These are phyloP conservation scores for Argopecten irradians DNA, from an alignment of 1,140 invertebrate species.

Conservation along the genomic window DNA sequence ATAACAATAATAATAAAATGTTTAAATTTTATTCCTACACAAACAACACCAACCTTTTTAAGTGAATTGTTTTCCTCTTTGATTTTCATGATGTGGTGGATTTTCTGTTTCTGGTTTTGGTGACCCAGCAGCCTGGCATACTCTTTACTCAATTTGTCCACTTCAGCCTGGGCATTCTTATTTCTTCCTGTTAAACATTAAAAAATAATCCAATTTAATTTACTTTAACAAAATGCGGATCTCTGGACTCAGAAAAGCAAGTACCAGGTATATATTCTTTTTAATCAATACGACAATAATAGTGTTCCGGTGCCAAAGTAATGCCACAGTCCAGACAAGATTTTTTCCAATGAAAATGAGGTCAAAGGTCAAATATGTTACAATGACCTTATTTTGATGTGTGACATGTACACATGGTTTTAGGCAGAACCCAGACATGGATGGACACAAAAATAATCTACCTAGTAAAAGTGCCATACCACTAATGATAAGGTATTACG, in stretches of 20 bases:
- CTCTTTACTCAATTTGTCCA: slow-evolving; percentile 80
- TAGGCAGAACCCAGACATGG: too few species aligned
- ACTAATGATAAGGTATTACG: not conserved
- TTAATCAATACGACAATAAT: not conserved
- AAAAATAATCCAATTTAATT: not conserved
- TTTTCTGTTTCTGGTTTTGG: slow-evolving; percentile 84
- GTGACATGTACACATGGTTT: too few species aligned
- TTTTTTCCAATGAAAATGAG: not conserved
- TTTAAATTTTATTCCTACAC: not conserved
- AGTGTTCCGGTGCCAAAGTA: too few species aligned
- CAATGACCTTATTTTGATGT: too few species aligned
- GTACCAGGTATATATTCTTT: not conserved
- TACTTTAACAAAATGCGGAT: too few species aligned
- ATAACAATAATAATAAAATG: not conserved
- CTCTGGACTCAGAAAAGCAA: too few species aligned
- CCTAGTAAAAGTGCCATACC: not conserved
- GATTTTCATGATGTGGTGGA: slow-evolving; percentile 82
- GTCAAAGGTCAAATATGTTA: not conserved
- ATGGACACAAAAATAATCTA: too few species aligned
- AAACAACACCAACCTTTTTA: slow-evolving; percentile 77
- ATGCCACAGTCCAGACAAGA: not conserved
- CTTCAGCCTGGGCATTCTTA: slow-evolving; percentile 75
- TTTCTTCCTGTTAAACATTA: slow-evolving; percentile 54
- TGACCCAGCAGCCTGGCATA: slow-evolving; percentile 83
- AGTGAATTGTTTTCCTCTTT: slow-evolving; percentile 80